Conservation (phyloP, 2,888 invertebrate genomes). For the Charanyca ferruginea region DNA sequence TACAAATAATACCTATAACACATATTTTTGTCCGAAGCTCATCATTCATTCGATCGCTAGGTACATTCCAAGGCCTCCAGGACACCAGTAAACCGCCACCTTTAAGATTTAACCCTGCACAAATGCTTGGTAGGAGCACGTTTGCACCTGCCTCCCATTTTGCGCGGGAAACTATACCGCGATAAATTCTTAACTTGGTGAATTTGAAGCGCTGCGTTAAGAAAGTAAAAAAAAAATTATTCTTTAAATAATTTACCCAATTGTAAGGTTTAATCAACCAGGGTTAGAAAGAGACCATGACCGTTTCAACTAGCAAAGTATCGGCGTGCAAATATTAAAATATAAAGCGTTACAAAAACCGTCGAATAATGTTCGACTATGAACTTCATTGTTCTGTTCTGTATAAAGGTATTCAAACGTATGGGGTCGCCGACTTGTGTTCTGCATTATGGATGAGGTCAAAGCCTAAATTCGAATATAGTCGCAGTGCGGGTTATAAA, state of each 20-base stretch:
- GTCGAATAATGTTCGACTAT: constrained; percentile 57
- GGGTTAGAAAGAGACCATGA: neutral
- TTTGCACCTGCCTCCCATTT: constrained; percentile 41
- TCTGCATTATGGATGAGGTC: constrained; percentile 87
- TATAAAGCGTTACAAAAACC: constrained; percentile 49
- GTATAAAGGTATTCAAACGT: constrained; percentile 68
- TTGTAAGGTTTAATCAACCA: neutral
- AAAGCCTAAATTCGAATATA: constrained; percentile 78
- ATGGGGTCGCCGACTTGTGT: constrained; percentile 71
- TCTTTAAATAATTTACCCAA: too few relatives aligned
- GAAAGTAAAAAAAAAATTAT: too few relatives aligned
- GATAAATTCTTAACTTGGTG: constrained; percentile 21
- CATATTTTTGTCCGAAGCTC: neutral
- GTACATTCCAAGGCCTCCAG: constrained; percentile 17
- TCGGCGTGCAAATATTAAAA: constrained; percentile 17
- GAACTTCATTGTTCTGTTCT: constrained; percentile 68
- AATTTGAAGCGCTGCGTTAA: constrained; percentile 14
- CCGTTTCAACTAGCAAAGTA: neutral
- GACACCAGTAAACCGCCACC: constrained; percentile 16
- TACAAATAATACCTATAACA: too few relatives aligned
- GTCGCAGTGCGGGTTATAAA: constrained; percentile 69
- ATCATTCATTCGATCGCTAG: neutral
- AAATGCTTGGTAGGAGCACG: constrained; percentile 23
- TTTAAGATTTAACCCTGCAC: constrained; percentile 39
- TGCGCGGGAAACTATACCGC: constrained; percentile 26